Conservation (phyloP, 1,140 invertebrate genomes). For the Matsumurasca onukii region DNA sequence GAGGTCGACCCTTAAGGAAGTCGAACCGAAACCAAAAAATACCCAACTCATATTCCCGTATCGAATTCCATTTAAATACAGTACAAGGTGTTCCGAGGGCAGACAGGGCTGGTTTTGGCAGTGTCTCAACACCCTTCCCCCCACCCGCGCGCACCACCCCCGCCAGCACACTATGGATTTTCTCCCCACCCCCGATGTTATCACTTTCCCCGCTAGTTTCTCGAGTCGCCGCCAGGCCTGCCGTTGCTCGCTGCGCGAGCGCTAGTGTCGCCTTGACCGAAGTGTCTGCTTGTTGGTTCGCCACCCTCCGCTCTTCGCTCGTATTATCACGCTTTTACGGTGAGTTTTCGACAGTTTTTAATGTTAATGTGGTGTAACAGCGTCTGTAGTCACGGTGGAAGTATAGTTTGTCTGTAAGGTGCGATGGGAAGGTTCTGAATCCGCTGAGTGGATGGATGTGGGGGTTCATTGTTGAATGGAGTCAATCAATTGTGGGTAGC, state of each 20-base stretch:
- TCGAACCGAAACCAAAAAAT: too few relatives aligned
- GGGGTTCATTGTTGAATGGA: too few relatives aligned
- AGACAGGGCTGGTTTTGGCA: too few relatives aligned
- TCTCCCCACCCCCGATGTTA: conserved; percentile 1
- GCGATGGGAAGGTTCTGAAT: neutral
- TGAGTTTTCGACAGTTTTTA: neutral
- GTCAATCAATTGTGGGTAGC: too few relatives aligned
- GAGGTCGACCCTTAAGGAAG: too few relatives aligned
- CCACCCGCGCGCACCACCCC: neutral
- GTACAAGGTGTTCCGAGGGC: too few relatives aligned
- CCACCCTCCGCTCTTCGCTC: neutral
- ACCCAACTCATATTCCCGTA: too few relatives aligned
- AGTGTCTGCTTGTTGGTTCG: neutral
- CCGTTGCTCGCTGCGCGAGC: neutral
- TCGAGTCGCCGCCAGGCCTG: neutral
- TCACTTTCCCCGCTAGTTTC: neutral
- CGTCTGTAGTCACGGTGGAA: neutral
- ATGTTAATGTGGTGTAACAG: neutral
- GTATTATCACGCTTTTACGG: neutral
- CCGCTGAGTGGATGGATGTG: too few relatives aligned
- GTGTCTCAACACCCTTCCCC: too few relatives aligned
- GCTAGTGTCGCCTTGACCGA: neutral
- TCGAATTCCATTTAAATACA: too few relatives aligned
- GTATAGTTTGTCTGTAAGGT: neutral
- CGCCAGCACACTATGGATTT: neutral